phyloP scores from a whole-genome alignment of 1,140 invertebrate species.

The Drosophila sechellia region DNA sequence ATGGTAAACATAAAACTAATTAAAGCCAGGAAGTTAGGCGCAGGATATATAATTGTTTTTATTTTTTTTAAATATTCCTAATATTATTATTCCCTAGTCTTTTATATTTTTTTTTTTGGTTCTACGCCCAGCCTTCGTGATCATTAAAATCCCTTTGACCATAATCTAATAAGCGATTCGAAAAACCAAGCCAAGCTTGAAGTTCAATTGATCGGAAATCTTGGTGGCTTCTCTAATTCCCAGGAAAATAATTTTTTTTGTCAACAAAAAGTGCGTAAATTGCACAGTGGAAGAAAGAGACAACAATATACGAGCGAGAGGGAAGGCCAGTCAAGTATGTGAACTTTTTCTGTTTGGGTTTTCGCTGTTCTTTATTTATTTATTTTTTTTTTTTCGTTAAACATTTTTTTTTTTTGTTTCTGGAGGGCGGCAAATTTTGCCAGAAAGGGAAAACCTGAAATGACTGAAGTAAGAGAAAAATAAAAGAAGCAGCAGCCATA shows the following conservation, averaged over 20 bases:
- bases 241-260: slow-evolving; percentile 9
- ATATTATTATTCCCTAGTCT: too few relatives aligned
- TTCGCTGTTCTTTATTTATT: slow-evolving; percentile 32
- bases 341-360: slow-evolving; percentile 34
- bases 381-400: slow-evolving; percentile 15
- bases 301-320: slow-evolving; percentile 18
- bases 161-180: slow-evolving; percentile 33
- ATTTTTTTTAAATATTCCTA: background rate
- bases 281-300: slow-evolving; percentile 24
- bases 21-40: background rate
- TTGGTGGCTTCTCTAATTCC: slow-evolving; percentile 29
- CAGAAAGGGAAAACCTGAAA: slow-evolving; percentile 82
- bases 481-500: slow-evolving; percentile 58
- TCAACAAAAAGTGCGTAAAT: slow-evolving; percentile 42
- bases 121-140: background rate
- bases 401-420: slow-evolving; percentile 8
- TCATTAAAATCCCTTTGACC: slow-evolving; percentile 1
- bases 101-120: background rate
- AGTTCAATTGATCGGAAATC: slow-evolving; percentile 44
- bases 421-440: slow-evolving; percentile 49
- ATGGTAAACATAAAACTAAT: slow-evolving; percentile 12
- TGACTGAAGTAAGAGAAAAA: slow-evolving; percentile 48
- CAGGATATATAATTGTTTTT: background rate
- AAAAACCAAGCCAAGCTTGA: slow-evolving; percentile 33
- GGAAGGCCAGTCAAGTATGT: slow-evolving; percentile 40